Base-by-base conservation (phyloP, 2,113 vertebrate species). In the Cisticola juncidis region DNA sequence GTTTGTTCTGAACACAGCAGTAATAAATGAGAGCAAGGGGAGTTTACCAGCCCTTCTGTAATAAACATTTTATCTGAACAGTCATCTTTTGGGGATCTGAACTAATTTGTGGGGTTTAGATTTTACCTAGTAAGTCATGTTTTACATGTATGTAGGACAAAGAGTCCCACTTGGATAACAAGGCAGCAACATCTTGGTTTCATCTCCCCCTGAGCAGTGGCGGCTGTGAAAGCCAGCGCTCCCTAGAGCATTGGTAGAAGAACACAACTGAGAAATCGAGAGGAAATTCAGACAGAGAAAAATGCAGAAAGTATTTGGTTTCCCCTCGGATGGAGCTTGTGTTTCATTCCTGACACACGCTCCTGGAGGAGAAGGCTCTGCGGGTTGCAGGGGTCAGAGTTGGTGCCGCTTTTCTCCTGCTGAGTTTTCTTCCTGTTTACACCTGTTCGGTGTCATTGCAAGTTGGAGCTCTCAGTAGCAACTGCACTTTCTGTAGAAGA, bases 1-100 rank as follows among this genome's bases (percentile, higher is more conserved):
- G 72, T 81, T 93, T 92, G 92, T 88, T 90, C 69, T 68, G 82
- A 93, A 77, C 56, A 74, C 60, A 92, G 85, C 74, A 64, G 35
- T 77, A 83, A 93, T 69, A 92, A 96, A 60, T 58, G 77, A 62
- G 56, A 86, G 61, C 76, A 60, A 50, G 40, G 29, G 60, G 79
- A 82, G 64, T 81, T 83, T 74, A 71, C 40, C 40, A 94, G 56
- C 44, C 80, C 20, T 68, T 38, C 72, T 72, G 4, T 56, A 92
- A 86, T 84, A 90, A 83, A 71, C 50, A 54, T 62, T 92, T 92
- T 47, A 38, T 80, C 42, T 50, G 14, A 87, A 28, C 16, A 79
- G 38, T 33, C 45, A 57, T 90, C 57, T 93, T 94, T 11, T 26
- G 48, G 56, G 80, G 47, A 66, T 81, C 53, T 35, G 19, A 83